phyloP scores from a whole-genome alignment of 1,140 invertebrate species.

The Drosophila pseudoobscura region DNA sequence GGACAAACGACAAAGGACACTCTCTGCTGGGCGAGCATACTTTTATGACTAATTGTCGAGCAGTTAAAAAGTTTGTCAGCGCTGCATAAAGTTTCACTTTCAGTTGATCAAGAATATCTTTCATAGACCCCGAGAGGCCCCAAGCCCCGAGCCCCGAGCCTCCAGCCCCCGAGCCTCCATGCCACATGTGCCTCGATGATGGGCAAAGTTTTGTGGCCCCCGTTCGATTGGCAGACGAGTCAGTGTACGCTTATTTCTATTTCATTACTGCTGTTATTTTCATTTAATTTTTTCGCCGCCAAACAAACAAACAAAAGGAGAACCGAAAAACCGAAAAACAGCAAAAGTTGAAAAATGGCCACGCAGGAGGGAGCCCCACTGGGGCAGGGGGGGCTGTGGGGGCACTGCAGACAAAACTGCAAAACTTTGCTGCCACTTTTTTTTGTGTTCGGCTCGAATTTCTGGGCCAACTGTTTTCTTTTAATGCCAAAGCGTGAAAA shows the following conservation, averaged over 20 bases:
- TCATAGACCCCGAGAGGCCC: neutral
- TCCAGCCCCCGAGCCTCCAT: too few relatives aligned
- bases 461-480: slow-evolving; percentile 64
- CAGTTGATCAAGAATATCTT: slow-evolving; percentile 16
- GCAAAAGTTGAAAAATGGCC: slow-evolving; percentile 57
- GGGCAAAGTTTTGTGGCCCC: too few relatives aligned
- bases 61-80: slow-evolving; percentile 35
- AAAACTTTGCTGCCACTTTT: slow-evolving; percentile 62
- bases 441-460: slow-evolving; percentile 18
- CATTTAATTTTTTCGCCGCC: slow-evolving; percentile 71
- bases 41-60: slow-evolving; percentile 39
- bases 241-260: slow-evolving; percentile 60
- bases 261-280: slow-evolving; percentile 72
- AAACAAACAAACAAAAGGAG: slow-evolving; percentile 65
- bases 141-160: too few relatives aligned
- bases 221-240: slow-evolving; percentile 23
- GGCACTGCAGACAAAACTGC: slow-evolving; percentile 71
- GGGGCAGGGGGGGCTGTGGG: slow-evolving; percentile 1
- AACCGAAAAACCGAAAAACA: slow-evolving; percentile 17
- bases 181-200: too few relatives aligned
- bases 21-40: slow-evolving; percentile 1
- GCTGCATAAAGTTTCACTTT: slow-evolving; percentile 10
- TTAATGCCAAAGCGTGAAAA: slow-evolving; percentile 78
- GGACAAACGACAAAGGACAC: slow-evolving; percentile 14
- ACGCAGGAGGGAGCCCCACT: neutral